Evolutionary conservation across 2,797 vertebrate genomes (phyloP), one percentile per base, ranked within the genome.

Genomic region (Loriculus beryllinus): DNA sequence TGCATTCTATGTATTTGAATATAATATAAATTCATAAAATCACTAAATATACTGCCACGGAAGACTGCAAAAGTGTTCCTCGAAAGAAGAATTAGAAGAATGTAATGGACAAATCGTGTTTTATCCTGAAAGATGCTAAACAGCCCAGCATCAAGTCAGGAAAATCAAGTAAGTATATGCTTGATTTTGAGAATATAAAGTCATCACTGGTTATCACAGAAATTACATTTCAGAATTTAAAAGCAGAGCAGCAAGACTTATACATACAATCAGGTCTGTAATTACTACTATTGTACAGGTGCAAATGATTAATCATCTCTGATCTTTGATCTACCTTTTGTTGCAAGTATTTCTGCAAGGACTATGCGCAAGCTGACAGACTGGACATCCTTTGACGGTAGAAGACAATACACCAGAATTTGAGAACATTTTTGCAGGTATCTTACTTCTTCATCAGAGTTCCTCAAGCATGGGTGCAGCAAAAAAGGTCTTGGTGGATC

Each of bases 291-390:
- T 12, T 37, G 14, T 54, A 83, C 10, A 85, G 20, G 11, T 47
- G 21, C 40, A 92, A 86, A 76, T 19, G 7, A 9, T 93, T 87
- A 83, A 93, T 75, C 25, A 80, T 90, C 49, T 90, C 86, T 79
- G 69, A 78, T 92, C 52, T 86, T 91, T 67, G 70, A 74, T 94
- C 92, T 97, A 99, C 98, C 98, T 98, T 99, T 99, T 85, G 97
- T 98, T 89, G 99, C 98, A 96, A 99, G 98, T 96, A 99, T 98
- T 98, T 99, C 99, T 86, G 99, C 98, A 86, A 99, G 99, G 97
- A 99, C 98, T 96, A 98, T 98, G 87, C 98, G 98, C 93, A 99
- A 98, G 92, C 98, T 99, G 91, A 98, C 98, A 81, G 99, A 99
- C 96, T 98, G 98, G 96, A 98, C 97, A 85, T 99, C 99, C 95